phyloP scores from a whole-genome alignment of 1,140 invertebrate species.

The Paracyclopina nana region DNA sequence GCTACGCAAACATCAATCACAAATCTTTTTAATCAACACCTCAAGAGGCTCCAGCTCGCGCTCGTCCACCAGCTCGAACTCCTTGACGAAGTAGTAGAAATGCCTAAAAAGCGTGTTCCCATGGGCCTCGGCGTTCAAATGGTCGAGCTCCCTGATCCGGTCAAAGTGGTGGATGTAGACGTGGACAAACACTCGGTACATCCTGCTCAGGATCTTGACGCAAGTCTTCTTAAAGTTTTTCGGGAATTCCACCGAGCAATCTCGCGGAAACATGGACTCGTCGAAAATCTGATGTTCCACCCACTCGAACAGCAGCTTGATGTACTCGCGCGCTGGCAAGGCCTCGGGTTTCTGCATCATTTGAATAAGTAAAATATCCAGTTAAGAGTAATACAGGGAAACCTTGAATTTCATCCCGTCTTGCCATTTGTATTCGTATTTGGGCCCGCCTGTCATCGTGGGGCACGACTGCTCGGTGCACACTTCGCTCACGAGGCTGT shows the following conservation, averaged over 20 bases:
- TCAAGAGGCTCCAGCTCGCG: background rate
- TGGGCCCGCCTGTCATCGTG: constrained; percentile 69
- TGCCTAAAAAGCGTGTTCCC: constrained; percentile 6
- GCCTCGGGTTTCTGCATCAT: constrained; percentile 8
- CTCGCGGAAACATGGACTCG: constrained; percentile 60
- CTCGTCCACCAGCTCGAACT: constrained; percentile 5
- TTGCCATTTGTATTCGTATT: constrained; percentile 84
- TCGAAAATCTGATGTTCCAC: constrained; percentile 81
- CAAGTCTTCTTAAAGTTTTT: constrained; percentile 42
- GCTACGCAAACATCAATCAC: too few species aligned
- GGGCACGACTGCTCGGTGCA: constrained; percentile 69
- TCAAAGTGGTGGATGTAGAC: constrained; percentile 11
- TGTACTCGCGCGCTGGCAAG: constrained; percentile 36
- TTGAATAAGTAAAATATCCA: background rate
- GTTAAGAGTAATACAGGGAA: too few species aligned
- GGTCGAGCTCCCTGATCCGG: constrained; percentile 1
- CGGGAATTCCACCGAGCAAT: constrained; percentile 67
- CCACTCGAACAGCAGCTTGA: constrained; percentile 80
- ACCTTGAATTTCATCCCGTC: constrained; percentile 38
- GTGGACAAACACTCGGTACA: constrained; percentile 8
- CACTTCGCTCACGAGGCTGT: constrained; percentile 69
- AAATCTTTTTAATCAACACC: constrained; percentile 8
- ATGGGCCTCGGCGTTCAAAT: constrained; percentile 5
- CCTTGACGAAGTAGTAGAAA: constrained; percentile 9
- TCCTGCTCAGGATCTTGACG: constrained; percentile 10